Base-by-base conservation (phyloP, 2,797 vertebrate species). In the Melanotaenia trifasciata region DNA sequence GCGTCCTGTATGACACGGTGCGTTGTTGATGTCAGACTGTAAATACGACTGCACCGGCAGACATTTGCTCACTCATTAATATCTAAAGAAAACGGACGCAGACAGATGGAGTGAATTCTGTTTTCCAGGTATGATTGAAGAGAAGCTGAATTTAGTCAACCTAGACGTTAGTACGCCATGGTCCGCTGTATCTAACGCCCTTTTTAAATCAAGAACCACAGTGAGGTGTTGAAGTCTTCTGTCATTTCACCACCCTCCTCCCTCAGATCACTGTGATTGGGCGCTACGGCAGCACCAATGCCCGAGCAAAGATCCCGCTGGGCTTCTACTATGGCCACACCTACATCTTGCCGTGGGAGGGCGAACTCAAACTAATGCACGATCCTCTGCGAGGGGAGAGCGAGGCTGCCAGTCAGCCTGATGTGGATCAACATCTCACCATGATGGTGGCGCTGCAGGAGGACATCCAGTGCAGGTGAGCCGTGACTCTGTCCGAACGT, bases 251-350 rank as follows among this genome's bases (percentile, higher is more conserved):
- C 24, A 18, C 50, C 28, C 28, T 45, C 1, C 22, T 65, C 22
- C 9, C 45, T 45, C 79, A 99, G 98, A 99, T 99, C 88, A 99
- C 98, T 40, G 98, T 99, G 69, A 99, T 99, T 74, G 98, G 98
- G 35, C 97, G 97, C 56, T 99, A 99, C 0, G 98, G 98, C 83
- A 99, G 98, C 92, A 99, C 98, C 85, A 99, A 99, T 71, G 98
- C 98, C 6, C 95, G 98, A 73, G 98, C 98, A 40, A 99, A 99
- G 94, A 99, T 99, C 77, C 98, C 98, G 0, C 84, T 99, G 77
- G 98, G 98, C 22, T 98, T 98, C 94, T 99, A 99, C 87, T 99
- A 99, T 51, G 98, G 98, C 38, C 98, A 99, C 91, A 99, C 98
- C 0, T 99, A 99, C 88, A 99, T 99, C 79, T 91, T 99, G 64